A percentile compares a stretch with the other conserved stretches of the same genome.
phyloP scores from a whole-genome alignment of 2,113 vertebrate genomes.

The Ornithorhynchus anatinus region DNA sequence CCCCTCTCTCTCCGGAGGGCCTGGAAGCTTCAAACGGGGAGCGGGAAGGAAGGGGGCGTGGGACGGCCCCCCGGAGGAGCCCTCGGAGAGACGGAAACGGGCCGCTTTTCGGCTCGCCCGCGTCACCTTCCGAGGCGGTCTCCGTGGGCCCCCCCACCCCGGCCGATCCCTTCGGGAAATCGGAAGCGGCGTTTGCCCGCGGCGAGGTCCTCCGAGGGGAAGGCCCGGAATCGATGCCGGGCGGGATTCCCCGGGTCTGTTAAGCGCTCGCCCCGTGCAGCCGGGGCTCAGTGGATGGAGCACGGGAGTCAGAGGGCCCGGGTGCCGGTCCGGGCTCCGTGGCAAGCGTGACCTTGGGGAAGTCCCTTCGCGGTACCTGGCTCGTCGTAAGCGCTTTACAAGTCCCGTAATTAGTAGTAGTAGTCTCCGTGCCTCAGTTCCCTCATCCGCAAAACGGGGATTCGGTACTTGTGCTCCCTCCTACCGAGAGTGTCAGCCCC shows the following conservation, averaged over 20 bases:
- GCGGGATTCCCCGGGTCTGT: background rate
- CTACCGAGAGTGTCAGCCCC: no score
- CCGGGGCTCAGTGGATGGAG: constrained; percentile 4
- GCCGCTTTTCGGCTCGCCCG: no score
- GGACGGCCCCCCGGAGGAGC: no score
- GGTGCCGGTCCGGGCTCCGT: background rate
- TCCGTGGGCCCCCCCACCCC: no score
- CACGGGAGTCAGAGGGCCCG: background rate
- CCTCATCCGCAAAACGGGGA: constrained; percentile 8
- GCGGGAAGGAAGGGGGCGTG: no score
- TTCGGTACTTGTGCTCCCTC: no score
- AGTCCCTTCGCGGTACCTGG: constrained; percentile 19
- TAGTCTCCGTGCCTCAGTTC: constrained; percentile 7
- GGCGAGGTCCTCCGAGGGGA: background rate
- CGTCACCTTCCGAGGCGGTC: no score
- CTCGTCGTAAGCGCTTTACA: no score
- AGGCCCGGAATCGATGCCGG: background rate
- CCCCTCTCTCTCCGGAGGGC: no score
- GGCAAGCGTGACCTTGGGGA: constrained; percentile 13
- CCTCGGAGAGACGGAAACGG: no score
- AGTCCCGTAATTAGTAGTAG: no score
- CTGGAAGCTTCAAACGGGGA: no score
- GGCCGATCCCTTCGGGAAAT: constrained; percentile 13
- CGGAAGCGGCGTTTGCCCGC: background rate
- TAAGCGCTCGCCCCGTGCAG: background rate